These are phyloP conservation scores for Metacarcinus magister DNA, from an alignment of 2,888 invertebrate species.

Conservation along the genomic window DNA sequence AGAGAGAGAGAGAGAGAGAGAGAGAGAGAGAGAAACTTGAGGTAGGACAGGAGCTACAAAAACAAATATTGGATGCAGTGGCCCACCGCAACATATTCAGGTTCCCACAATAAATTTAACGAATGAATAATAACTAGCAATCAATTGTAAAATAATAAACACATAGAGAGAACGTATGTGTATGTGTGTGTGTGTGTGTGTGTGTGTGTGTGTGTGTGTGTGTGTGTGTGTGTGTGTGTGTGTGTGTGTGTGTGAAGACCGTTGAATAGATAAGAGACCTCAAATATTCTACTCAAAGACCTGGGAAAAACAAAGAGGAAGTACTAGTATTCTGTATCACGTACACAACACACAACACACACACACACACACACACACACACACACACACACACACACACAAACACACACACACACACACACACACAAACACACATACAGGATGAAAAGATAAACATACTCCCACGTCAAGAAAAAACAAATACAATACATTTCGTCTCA, in stretches of 20 bases:
- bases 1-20: not conserved
- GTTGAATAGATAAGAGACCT: not conserved
- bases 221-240: conserved; percentile 2
- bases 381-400: conserved; percentile 26
- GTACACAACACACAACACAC: not conserved
- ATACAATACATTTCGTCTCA: not conserved
- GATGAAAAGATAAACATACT: not conserved
- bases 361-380: conserved; percentile 26
- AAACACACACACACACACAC: conserved; percentile 4
- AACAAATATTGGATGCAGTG: not conserved
- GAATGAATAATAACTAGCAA: no score
- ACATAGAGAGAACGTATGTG: not conserved
- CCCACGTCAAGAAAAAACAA: not conserved
- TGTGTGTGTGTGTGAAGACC: not conserved
- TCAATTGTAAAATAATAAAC: not conserved
- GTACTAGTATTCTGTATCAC: not conserved
- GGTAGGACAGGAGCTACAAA: not conserved
- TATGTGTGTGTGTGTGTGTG: not conserved
- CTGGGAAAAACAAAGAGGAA: not conserved
- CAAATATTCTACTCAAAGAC: not conserved
- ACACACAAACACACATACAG: not conserved
- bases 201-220: not conserved
- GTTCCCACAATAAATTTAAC: no score
- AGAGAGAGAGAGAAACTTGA: not conserved
- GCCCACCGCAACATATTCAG: no score